These are phyloP conservation scores for Leucania comma DNA, from an alignment of 2,888 invertebrate species.

Conservation along the genomic window DNA sequence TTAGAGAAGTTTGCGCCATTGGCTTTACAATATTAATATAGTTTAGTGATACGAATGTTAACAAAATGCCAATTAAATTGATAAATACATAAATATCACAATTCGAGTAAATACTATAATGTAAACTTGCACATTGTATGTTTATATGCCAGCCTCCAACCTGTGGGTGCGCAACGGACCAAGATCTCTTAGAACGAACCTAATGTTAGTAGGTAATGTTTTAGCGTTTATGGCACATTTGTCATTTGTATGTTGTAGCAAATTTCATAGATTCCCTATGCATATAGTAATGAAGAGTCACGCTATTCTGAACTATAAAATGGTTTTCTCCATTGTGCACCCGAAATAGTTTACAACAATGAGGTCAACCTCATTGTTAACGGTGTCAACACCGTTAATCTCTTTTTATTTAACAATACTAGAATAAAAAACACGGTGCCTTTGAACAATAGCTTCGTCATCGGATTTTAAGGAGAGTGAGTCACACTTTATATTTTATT, in stretches of 20 bases:
- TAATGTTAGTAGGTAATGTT: slow-evolving; percentile 4
- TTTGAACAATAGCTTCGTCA: not conserved
- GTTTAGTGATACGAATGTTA: slow-evolving; percentile 12
- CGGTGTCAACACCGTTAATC: not conserved
- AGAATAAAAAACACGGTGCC: slow-evolving; percentile 6
- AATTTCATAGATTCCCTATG: slow-evolving; percentile 1
- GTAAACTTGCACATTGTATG: slow-evolving; percentile 22
- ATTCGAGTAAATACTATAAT: slow-evolving; percentile 49
- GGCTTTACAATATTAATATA: not conserved
- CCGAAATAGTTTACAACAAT: not conserved
- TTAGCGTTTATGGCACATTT: slow-evolving; percentile 48
- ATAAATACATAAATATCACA: slow-evolving; percentile 62
- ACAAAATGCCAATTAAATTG: slow-evolving; percentile 34
- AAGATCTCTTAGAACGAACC: not conserved
- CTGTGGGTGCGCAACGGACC: slow-evolving; percentile 2
- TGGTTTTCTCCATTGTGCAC: slow-evolving; percentile 9
- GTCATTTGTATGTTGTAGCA: slow-evolving; percentile 14
- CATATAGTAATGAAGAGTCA: not conserved
- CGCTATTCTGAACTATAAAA: slow-evolving; percentile 2
- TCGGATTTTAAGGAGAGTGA: not conserved
- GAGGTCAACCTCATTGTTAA: too few species aligned
- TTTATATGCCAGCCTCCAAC: slow-evolving; percentile 10
- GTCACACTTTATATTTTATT: not conserved
- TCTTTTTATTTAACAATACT: slow-evolving; percentile 8
- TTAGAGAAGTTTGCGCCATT: not conserved